Percentiles rank a stretch among this genome's conserved stretches.
Conservation (phyloP, 2,797 vertebrate genomes). For the Limosa lapponica region DNA sequence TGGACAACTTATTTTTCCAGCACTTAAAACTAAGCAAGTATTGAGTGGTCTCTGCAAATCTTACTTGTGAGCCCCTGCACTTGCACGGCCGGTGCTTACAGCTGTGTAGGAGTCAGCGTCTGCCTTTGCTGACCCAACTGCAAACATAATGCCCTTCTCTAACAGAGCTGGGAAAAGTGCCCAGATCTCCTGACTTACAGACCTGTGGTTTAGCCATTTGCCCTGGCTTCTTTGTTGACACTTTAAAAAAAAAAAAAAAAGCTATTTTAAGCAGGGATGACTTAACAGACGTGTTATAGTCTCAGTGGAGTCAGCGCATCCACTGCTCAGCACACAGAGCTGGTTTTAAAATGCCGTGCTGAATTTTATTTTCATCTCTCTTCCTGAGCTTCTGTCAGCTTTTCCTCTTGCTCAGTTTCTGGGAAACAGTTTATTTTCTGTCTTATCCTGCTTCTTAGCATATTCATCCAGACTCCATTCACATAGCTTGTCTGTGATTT, state of each 20-base stretch:
- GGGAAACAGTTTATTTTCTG: neutral
- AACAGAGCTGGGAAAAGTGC: neutral
- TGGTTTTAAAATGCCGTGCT: neutral
- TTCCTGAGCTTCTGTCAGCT: neutral
- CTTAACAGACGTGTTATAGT: neutral
- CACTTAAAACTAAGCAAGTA: neutral
- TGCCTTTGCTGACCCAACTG: neutral
- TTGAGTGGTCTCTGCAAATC: neutral
- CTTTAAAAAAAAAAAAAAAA: neutral
- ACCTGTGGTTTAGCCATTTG: neutral
- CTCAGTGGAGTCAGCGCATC: neutral
- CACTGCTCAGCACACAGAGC: neutral
- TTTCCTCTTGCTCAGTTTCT: neutral
- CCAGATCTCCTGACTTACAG: neutral
- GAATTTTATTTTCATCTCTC: neutral
- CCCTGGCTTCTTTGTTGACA: neutral
- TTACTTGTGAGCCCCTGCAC: fast-evolving
- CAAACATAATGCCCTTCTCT: neutral
- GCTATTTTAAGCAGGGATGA: neutral
- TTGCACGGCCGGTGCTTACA: neutral
- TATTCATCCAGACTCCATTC: neutral
- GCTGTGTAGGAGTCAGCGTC: neutral
- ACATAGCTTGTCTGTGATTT: neutral
- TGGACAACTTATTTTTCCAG: neutral
- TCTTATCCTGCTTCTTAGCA: neutral